Conservation (phyloP, 2,113 vertebrate genomes). For the Hippocampus comes region DNA sequence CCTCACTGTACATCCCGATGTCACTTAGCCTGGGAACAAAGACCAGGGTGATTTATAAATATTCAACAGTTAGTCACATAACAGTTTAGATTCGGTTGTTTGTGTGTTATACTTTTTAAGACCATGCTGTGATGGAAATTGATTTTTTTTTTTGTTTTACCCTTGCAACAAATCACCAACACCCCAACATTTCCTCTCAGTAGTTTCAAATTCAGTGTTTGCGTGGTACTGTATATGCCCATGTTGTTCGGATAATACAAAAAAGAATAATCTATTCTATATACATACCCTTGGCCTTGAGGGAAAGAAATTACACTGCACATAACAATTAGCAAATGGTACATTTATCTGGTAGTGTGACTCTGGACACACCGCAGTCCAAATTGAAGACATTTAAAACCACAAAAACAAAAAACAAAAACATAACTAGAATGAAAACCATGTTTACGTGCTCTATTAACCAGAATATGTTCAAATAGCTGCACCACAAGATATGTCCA, state of each 20-base stretch:
- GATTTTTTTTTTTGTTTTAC: conserved; percentile 31
- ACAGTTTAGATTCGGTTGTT: conserved; percentile 11
- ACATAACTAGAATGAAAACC: too few species aligned
- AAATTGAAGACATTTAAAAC: too few species aligned
- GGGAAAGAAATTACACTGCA: too few species aligned
- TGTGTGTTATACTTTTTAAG: conserved; percentile 25
- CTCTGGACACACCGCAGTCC: too few species aligned
- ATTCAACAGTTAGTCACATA: conserved; percentile 28
- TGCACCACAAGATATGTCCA: too few species aligned
- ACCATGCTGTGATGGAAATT: conserved; percentile 42
- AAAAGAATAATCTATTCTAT: neutral
- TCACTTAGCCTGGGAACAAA: neutral
- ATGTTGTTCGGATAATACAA: neutral
- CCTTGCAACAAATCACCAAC: conserved; percentile 34
- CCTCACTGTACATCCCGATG: conserved; percentile 2
- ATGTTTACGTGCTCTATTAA: too few species aligned
- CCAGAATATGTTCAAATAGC: too few species aligned
- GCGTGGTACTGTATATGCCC: conserved; percentile 6
- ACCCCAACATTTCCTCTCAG: conserved; percentile 24
- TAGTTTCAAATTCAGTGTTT: conserved; percentile 45
- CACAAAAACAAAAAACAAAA: too few species aligned
- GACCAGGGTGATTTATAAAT: conserved; percentile 24
- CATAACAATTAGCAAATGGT: too few species aligned
- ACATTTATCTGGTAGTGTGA: too few species aligned
- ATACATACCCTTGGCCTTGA: too few species aligned